Base-by-base conservation (phyloP, 2,113 vertebrate species). In the Halcyon senegalensis region DNA sequence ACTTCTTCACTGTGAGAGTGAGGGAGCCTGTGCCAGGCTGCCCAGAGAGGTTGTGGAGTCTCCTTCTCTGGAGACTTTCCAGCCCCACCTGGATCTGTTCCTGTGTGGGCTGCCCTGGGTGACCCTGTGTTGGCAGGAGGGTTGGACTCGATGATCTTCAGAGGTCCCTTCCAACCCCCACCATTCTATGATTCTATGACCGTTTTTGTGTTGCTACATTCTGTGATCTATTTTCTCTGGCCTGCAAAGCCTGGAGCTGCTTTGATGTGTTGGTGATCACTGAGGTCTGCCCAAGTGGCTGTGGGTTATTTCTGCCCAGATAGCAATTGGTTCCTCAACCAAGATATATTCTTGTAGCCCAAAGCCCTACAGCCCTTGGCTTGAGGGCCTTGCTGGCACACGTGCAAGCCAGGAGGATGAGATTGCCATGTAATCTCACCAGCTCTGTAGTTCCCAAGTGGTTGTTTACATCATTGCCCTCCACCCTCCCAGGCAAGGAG, bases 271-370 rank as follows among this genome's bases (percentile, higher is more conserved):
- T 16, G 3, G 33, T 19, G 67, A 35, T 37, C 14, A 1, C 16
- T 8, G 59, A 81, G 83, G 11, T 46, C 17, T 39, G 27, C 44
- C 30, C 0, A 0, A 25, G 25, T 7, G 1, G 23, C 12, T 69
- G 33, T 18, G 62, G 20, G 1, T 85, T n/a, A 5, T 72, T 64
- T 14, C 51, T 63, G 5, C 16, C 35, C 19, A 4, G 33, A 13
- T 15, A 31, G 6, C 15, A 10, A 1, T 35, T 21, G 48, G 13
- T 16, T 37, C 37, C 10, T 48, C 37, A 51, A 25, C 48, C 21
- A 37, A 58, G 28, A 16, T 23, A 27, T 16, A 19, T 27, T 8
- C 25, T 53, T 11, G 3, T 66, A n/a, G 19, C 31, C 5, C 67
- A 12, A 31, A 58, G 17, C 44, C 13, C 18, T 39, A 4, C 31